phyloP scores from a whole-genome alignment of 2,113 vertebrate genomes.

The Eptesicus fuscus region DNA sequence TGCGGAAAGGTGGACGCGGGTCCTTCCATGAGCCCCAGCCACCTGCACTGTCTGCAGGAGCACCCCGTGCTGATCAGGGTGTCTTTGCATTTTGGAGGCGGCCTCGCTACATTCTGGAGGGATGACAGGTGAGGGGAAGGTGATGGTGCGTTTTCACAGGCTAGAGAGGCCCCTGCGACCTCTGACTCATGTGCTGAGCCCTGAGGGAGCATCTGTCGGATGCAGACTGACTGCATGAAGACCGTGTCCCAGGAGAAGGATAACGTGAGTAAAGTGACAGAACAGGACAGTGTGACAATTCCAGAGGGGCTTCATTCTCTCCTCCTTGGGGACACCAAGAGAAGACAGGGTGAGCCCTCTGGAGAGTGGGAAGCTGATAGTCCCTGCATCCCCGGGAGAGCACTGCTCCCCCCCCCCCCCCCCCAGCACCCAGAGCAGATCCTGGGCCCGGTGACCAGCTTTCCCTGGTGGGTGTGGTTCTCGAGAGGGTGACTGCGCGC shows the following conservation, averaged over 20 bases:
- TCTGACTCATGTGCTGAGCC: fast-evolving
- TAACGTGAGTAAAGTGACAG: background rate
- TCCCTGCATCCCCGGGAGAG: background rate
- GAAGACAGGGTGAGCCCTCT: fast-evolving
- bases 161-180: background rate
- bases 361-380: background rate
- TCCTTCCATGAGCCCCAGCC: background rate
- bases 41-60: background rate
- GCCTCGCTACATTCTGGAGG: fast-evolving
- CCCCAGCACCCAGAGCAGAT: background rate
- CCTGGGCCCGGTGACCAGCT: background rate
- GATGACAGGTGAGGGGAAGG: fast-evolving
- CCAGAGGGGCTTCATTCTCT: fast-evolving
- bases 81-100: background rate
- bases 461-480: background rate
- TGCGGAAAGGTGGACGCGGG: no score
- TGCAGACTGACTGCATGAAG: background rate
- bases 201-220: fast-evolving
- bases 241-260: fast-evolving
- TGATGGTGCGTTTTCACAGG: background rate
- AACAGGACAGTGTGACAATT: background rate
- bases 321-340: fast-evolving
- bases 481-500: background rate
- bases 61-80: background rate
- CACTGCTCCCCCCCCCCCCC: no score